A percentile compares a stretch with the other conserved stretches of the same genome.
These are phyloP conservation scores for Lerema accius DNA, from an alignment of 1,140 invertebrate species.

Conservation along the genomic window DNA sequence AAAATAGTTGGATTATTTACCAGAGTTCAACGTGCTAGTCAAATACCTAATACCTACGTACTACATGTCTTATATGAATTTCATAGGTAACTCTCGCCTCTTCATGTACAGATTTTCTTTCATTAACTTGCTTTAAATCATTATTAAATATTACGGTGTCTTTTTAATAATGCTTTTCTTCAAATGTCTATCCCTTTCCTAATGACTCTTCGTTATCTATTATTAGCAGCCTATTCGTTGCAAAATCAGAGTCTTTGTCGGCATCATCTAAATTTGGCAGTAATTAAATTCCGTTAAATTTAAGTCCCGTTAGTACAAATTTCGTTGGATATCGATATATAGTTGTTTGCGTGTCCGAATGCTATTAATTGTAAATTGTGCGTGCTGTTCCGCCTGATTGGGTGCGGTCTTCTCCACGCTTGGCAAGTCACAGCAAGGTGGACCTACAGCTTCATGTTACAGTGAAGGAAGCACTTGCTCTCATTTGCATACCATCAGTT, in stretches of 20 bases:
- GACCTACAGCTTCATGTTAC: slow-evolving; percentile 38
- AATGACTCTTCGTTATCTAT: no score
- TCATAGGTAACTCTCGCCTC: no score
- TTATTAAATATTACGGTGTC: no score
- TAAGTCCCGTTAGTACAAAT: slow-evolving; percentile 38
- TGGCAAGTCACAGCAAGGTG: slow-evolving; percentile 40
- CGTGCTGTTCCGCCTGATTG: slow-evolving; percentile 66
- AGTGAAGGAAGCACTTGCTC: slow-evolving; percentile 16
- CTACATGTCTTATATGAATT: no score
- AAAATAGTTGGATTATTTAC: no score
- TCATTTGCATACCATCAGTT: not conserved
- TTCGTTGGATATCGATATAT: slow-evolving; percentile 16
- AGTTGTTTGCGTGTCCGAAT: slow-evolving; percentile 50
- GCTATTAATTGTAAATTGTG: slow-evolving; percentile 55
- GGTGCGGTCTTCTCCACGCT: slow-evolving; percentile 43
- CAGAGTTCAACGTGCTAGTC: no score
- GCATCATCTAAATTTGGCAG: not conserved
- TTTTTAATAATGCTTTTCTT: no score
- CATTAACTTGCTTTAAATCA: no score
- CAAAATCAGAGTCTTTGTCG: not conserved
- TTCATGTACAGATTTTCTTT: no score
- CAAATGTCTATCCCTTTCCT: no score
- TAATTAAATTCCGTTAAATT: slow-evolving; percentile 28
- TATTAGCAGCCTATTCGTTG: no score
- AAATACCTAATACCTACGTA: no score